Percentiles rank a stretch among this genome's conserved stretches.
Conservation (phyloP, 37 sponge, comb jelly and placozoan species). For the Cladorhizidae sp. region DNA sequence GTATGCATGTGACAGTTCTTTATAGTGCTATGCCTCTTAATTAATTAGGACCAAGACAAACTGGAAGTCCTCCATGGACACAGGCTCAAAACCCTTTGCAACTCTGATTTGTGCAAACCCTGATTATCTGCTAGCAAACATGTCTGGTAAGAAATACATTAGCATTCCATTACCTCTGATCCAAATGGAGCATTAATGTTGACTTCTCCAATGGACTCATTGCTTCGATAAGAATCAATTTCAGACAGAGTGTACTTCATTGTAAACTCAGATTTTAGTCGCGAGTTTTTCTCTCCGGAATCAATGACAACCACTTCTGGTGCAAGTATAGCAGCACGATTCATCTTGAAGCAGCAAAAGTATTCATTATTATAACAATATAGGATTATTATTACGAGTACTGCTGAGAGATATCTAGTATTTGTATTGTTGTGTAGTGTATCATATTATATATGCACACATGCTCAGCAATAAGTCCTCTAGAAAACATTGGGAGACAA, state of each 20-base stretch:
- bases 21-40: too few relatives aligned
- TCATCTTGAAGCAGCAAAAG: background rate
- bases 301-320: slow-evolving; percentile 30
- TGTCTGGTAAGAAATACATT: background rate
- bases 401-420: background rate
- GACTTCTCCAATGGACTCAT: background rate
- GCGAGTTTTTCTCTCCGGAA: background rate
- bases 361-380: background rate
- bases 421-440: background rate
- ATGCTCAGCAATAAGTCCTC: too few relatives aligned
- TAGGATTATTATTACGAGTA: too few relatives aligned
- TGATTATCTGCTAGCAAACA: too few relatives aligned
- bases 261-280: background rate
- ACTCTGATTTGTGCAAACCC: too few relatives aligned
- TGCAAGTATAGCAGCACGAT: background rate
- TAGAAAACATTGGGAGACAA: too few relatives aligned
- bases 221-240: background rate
- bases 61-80: too few relatives aligned
- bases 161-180: background rate
- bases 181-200: background rate
- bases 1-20: too few relatives aligned
- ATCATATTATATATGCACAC: too few relatives aligned
- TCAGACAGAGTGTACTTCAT: slow-evolving; percentile 7
- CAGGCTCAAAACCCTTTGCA: too few relatives aligned
- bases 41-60: too few relatives aligned